phyloP scores from a whole-genome alignment of 2,888 invertebrate genomes.

The Cantharis nigra region DNA sequence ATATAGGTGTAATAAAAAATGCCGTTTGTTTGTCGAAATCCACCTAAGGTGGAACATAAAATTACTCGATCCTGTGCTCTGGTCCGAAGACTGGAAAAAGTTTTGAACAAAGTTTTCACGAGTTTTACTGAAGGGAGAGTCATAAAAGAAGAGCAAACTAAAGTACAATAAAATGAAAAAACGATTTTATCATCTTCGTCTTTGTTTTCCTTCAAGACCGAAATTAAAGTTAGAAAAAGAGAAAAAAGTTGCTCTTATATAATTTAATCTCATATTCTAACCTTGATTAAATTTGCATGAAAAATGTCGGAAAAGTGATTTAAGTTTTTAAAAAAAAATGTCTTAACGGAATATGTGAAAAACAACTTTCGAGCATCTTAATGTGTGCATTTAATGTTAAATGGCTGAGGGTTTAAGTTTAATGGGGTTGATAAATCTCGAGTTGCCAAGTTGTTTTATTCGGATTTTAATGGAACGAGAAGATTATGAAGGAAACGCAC shows the following conservation, averaged over 20 bases:
- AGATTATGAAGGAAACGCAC: neutral
- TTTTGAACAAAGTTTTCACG: conserved; percentile 41
- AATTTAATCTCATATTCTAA: conserved; percentile 15
- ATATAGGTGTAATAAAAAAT: neutral
- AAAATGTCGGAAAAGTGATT: conserved; percentile 4
- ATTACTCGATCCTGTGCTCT: conserved; percentile 8
- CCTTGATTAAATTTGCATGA: conserved; percentile 20
- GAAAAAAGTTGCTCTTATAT: conserved; percentile 11
- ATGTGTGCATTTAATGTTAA: neutral
- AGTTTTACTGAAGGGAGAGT: conserved; percentile 44
- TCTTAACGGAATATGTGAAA: neutral
- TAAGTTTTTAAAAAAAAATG: neutral
- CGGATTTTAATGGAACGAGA: neutral
- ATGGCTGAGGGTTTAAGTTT: neutral
- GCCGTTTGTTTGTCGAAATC: neutral
- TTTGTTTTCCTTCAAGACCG: conserved; percentile 32
- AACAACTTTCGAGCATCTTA: neutral
- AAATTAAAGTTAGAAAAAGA: conserved; percentile 39
- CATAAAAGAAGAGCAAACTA: conserved; percentile 48
- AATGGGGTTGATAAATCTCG: conserved; percentile 1
- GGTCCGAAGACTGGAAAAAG: conserved; percentile 34
- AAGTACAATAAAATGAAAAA: conserved; percentile 49
- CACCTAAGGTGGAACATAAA: conserved; percentile 1
- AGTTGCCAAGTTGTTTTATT: neutral
- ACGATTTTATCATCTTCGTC: conserved; percentile 42